Evolutionary conservation across 2,888 invertebrate genomes (phyloP).

Genomic region (Pseudococcus longispinus): DNA sequence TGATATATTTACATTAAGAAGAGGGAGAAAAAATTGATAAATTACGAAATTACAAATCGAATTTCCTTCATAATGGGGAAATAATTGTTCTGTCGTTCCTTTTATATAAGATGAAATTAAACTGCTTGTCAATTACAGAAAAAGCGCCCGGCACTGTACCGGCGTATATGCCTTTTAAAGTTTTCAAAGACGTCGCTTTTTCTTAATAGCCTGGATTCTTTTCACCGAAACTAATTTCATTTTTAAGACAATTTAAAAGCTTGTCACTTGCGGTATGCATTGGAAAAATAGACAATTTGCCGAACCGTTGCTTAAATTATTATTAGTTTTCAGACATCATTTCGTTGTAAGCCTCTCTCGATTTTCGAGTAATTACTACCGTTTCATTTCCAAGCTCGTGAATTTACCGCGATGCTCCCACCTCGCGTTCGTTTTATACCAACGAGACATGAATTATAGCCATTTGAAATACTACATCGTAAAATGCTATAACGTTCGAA

Average conservation of each 20-base stretch:
- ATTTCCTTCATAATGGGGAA: conserved; percentile 36
- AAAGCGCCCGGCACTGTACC: not conserved
- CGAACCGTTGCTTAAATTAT: not conserved
- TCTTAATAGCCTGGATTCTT: not conserved
- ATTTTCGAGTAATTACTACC: conserved; percentile 21
- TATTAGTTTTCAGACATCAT: conserved; percentile 13
- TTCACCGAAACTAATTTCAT: conserved; percentile 1
- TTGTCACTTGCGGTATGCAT: conserved; percentile 1
- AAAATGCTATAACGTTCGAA: not conserved
- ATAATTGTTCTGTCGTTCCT: conserved; percentile 33
- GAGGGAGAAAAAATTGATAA: conserved; percentile 30
- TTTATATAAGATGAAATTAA: conserved; percentile 6
- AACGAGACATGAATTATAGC: conserved; percentile 1
- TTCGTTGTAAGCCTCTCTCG: not conserved
- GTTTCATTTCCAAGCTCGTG: conserved; percentile 8
- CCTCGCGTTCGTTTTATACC: not conserved
- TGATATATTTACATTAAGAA: conserved; percentile 26
- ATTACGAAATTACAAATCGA: conserved; percentile 42
- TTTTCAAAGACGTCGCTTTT: not conserved
- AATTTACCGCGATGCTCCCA: not conserved
- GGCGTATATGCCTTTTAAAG: conserved; percentile 10
- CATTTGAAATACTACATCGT: not conserved
- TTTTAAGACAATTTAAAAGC: conserved; percentile 29
- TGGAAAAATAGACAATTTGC: not conserved
- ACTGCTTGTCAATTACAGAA: conserved; percentile 35